phyloP scores from a whole-genome alignment of 1,140 invertebrate genomes.

The Bombus difficillimus region DNA sequence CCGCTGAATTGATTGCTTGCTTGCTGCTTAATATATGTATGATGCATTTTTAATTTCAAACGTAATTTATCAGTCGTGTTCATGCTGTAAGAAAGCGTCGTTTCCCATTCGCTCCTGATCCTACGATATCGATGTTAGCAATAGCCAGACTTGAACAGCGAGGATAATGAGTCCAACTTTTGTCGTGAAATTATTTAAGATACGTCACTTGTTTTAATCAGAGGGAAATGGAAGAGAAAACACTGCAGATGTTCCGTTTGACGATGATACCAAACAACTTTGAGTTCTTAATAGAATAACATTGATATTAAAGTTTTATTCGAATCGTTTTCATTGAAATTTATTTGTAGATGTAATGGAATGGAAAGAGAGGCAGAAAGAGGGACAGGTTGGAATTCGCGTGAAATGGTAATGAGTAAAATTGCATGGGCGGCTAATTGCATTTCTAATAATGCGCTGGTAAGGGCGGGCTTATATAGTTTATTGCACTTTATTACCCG shows the following conservation, averaged over 20 bases:
- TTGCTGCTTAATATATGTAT: no score
- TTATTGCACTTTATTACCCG: conserved; percentile 45
- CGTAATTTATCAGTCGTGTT: no score
- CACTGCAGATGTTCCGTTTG: background rate
- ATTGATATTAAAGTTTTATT: background rate
- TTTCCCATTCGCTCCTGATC: no score
- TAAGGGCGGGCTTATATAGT: conserved; percentile 28
- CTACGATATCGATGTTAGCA: no score
- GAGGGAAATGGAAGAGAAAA: background rate
- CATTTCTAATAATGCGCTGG: conserved; percentile 58
- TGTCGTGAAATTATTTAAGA: background rate
- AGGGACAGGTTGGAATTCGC: background rate
- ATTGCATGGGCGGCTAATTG: conserved; percentile 47
- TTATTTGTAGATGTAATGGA: background rate
- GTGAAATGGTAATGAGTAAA: conserved; percentile 10
- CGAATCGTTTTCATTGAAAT: background rate
- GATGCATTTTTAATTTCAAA: no score
- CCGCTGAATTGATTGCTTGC: no score
- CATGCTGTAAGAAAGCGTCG: no score
- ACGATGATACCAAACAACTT: background rate
- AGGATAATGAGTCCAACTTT: background rate
- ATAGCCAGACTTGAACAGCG: background rate
- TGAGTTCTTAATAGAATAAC: background rate
- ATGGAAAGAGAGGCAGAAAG: background rate
- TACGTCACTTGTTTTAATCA: background rate